phyloP scores from a whole-genome alignment of 2,113 vertebrate species.

The Steatornis caripensis region DNA sequence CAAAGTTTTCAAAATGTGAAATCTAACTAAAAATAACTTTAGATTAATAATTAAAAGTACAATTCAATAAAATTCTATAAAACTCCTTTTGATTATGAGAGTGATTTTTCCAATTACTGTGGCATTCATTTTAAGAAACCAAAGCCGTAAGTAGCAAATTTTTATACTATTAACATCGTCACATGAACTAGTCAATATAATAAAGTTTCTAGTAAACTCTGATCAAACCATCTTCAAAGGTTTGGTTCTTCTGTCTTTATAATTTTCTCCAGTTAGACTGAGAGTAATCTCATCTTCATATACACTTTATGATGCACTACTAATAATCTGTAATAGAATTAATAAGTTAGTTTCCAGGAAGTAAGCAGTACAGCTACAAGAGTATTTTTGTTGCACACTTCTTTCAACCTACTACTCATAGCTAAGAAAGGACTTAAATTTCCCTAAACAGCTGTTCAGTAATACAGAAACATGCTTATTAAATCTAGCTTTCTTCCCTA shows the following conservation, averaged over 20 bases:
- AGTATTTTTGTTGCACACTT: not conserved
- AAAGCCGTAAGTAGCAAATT: not conserved
- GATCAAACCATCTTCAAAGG: not conserved
- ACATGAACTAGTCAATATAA: not conserved
- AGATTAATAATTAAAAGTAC: not conserved
- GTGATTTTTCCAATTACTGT: not conserved
- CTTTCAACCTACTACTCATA: not conserved
- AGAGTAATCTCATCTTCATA: not conserved
- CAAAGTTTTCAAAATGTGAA: not conserved
- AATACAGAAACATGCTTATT: slow-evolving; percentile 19
- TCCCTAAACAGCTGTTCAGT: not conserved
- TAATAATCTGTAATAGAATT: slow-evolving; percentile 21
- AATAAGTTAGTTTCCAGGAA: slow-evolving; percentile 8
- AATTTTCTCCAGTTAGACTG: not conserved
- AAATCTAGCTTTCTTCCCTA: slow-evolving; percentile 5
- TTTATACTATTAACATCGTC: not conserved
- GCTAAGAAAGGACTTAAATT: slow-evolving; percentile 12
- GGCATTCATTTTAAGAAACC: not conserved
- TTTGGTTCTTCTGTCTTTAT: not conserved
- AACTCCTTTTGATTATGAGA: not conserved
- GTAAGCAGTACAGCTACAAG: not conserved
- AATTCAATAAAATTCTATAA: rapidly evolving
- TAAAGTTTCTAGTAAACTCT: not conserved
- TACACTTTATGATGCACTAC: not conserved
- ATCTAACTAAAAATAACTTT: not conserved